phyloP scores from a whole-genome alignment of 1,140 invertebrate genomes.

The Diabrotica undecimpunctata region DNA sequence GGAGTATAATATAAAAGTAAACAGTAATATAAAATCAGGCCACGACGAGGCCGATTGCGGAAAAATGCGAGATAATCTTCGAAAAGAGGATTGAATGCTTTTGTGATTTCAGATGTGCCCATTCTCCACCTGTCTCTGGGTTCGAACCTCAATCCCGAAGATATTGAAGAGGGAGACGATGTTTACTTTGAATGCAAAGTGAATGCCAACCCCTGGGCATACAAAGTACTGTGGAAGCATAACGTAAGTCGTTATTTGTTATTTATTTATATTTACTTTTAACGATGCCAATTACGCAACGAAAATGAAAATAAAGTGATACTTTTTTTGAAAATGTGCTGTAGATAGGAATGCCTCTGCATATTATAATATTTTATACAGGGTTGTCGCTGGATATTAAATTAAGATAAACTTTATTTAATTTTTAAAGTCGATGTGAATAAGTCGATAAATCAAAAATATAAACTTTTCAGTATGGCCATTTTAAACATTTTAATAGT shows the following conservation, averaged over 20 bases:
- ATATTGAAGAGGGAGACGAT: constrained; percentile 86
- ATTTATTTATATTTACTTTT: constrained; percentile 13
- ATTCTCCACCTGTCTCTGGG: constrained; percentile 70
- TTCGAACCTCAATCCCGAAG: constrained; percentile 78
- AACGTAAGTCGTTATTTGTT: constrained; percentile 67
- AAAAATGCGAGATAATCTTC: constrained; percentile 28
- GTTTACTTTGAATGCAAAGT: constrained; percentile 88
- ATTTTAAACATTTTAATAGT: too few species aligned
- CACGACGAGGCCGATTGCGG: constrained; percentile 26
- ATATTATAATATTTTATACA: too few species aligned
- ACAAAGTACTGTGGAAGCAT: constrained; percentile 88
- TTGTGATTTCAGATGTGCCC: constrained; percentile 64
- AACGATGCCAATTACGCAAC: not conserved
- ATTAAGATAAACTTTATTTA: too few species aligned
- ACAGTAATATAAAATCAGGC: constrained; percentile 33
- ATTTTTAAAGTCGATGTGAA: too few species aligned
- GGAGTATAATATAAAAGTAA: constrained; percentile 23
- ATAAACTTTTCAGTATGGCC: too few species aligned
- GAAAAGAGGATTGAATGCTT: constrained; percentile 33
- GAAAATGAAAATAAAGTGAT: not conserved
- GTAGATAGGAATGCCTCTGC: too few species aligned
- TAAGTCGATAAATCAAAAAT: too few species aligned
- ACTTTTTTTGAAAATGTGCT: too few species aligned
- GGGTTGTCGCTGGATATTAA: too few species aligned
- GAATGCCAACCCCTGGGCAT: constrained; percentile 77